Conservation (phyloP, 2,113 vertebrate species). For the Callorhinus ursinus region DNA sequence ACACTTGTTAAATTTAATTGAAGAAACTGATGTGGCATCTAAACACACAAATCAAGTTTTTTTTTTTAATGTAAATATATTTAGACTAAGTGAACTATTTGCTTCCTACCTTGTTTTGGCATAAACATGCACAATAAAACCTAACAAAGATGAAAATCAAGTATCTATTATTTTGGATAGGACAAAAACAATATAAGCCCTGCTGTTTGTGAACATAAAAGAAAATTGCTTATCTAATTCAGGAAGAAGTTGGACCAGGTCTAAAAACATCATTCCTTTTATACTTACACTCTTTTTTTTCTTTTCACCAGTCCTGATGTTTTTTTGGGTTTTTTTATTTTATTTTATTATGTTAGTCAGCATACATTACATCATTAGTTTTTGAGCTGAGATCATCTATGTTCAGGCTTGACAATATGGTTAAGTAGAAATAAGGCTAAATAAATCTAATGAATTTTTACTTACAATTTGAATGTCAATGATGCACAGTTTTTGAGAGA, state of each 20-base stretch:
- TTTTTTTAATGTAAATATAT: not conserved
- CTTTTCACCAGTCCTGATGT: not conserved
- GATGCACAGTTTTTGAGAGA: not conserved
- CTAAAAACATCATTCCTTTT: not conserved
- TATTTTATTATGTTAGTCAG: too few species aligned
- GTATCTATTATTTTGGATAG: constrained; percentile 38
- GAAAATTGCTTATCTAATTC: constrained; percentile 65
- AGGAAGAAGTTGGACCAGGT: constrained; percentile 49
- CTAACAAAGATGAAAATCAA: constrained; percentile 48
- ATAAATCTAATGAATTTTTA: constrained; percentile 19
- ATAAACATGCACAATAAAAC: constrained; percentile 42
- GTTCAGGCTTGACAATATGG: not conserved
- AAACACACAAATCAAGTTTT: constrained; percentile 24
- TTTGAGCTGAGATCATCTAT: not conserved
- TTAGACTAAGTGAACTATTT: constrained; percentile 28
- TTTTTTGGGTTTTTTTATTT: not conserved
- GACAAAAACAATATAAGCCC: constrained; percentile 50
- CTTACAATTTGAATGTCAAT: not conserved
- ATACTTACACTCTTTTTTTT: not conserved
- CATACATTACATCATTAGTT: too few species aligned
- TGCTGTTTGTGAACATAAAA: constrained; percentile 68
- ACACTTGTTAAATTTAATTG: constrained; percentile 22
- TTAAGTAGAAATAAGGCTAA: not conserved
- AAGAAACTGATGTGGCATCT: not conserved
- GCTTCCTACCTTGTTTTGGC: constrained; percentile 32